phyloP scores from a whole-genome alignment of 2,888 invertebrate species.

The Pediacus dermestoides region DNA sequence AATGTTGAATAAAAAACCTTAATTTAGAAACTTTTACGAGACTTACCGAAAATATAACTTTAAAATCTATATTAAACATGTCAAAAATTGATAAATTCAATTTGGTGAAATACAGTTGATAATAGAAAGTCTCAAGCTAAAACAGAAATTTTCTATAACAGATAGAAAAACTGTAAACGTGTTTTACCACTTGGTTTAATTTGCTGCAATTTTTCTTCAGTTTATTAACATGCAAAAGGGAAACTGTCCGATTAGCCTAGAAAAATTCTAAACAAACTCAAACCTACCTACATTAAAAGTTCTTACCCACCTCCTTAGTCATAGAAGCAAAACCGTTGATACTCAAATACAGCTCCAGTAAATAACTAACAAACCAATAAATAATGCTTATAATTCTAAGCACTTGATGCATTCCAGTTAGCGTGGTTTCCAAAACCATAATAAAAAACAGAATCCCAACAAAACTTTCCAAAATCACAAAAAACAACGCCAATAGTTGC shows the following conservation, averaged over 20 bases:
- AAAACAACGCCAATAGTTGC: neutral
- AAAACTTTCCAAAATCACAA: neutral
- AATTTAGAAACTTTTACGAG: no score
- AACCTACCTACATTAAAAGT: neutral
- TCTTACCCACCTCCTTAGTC: neutral
- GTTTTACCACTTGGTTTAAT: no score
- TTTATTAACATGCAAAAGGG: no score
- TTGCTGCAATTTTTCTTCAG: no score
- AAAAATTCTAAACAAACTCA: neutral
- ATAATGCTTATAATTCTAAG: no score
- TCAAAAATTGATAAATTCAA: neutral
- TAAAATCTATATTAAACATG: neutral
- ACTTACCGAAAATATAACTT: neutral
- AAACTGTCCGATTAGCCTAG: neutral
- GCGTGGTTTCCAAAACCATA: no score
- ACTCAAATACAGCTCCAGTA: neutral
- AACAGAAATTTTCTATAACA: no score
- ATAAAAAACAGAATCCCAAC: no score
- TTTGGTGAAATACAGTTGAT: constrained; percentile 1
- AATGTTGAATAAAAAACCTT: no score
- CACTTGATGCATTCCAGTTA: no score
- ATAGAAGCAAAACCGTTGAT: neutral
- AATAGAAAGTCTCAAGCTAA: neutral
- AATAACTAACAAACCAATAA: no score
- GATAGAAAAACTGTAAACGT: no score